Evolutionary conservation across 1,140 invertebrate genomes (phyloP).

Genomic region (Hyles euphorbiae): DNA sequence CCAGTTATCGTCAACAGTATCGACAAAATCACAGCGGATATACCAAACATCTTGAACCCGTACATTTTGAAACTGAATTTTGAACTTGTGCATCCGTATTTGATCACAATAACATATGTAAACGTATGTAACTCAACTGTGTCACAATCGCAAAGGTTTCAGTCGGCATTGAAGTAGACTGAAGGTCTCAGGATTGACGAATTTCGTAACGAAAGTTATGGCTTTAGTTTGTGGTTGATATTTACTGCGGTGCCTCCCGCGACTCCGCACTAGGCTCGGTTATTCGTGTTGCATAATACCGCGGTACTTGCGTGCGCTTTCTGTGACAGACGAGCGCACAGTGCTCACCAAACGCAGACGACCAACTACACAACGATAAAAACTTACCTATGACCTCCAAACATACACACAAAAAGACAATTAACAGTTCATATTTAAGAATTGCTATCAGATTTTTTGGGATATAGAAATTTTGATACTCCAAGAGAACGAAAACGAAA

Average conservation of each 20-base stretch:
- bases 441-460: too few species aligned
- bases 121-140: slow-evolving; percentile 32
- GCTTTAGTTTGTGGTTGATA: slow-evolving; percentile 25
- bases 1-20: slow-evolving; percentile 40
- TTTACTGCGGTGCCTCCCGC: slow-evolving; percentile 19
- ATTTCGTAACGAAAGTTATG: slow-evolving; percentile 39
- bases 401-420: slow-evolving; percentile 1
- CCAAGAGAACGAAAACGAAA: too few species aligned
- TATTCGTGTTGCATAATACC: slow-evolving; percentile 35
- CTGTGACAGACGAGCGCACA: slow-evolving; percentile 53
- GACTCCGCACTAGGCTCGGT: slow-evolving; percentile 5
- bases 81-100: slow-evolving; percentile 28
- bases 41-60: slow-evolving; percentile 30
- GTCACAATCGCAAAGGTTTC: slow-evolving; percentile 37
- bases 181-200: slow-evolving; percentile 41
- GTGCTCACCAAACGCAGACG: slow-evolving; percentile 36
- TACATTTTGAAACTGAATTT: slow-evolving; percentile 38
- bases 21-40: slow-evolving; percentile 35
- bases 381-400: slow-evolving; percentile 34
- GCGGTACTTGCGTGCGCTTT: slow-evolving; percentile 48
- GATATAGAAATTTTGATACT: too few species aligned
- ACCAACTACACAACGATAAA: slow-evolving; percentile 10
- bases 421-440: too few species aligned
- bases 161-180: slow-evolving; percentile 40
- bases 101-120: slow-evolving; percentile 46